Conservation (phyloP, 2,797 vertebrate species). For the Ctenopoma kingsleyae region DNA sequence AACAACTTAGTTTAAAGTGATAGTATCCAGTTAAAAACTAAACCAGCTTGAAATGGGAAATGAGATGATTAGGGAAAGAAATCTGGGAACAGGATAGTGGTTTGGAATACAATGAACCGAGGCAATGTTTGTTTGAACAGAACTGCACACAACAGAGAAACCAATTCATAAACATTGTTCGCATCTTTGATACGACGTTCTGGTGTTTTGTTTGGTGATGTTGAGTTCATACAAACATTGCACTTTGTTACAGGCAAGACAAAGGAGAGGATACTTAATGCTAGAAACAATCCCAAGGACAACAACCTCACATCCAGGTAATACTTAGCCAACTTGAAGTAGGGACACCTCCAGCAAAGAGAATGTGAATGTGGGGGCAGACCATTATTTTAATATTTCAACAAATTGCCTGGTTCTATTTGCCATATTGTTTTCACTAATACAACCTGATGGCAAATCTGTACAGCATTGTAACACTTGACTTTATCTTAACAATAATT, state of each 20-base stretch:
- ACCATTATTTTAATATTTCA: neutral
- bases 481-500: too few species aligned
- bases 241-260: conserved; percentile 18
- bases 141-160: conserved; percentile 18
- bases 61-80: conserved; percentile 58
- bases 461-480: too few species aligned
- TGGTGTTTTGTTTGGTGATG: conserved; percentile 19
- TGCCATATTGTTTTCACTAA: too few species aligned
- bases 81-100: conserved; percentile 49
- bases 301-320: conserved; percentile 49
- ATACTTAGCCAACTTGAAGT: conserved; percentile 26
- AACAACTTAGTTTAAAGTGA: neutral
- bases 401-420: neutral
- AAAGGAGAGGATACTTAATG: conserved; percentile 44
- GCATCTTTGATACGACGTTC: neutral
- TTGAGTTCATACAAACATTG: conserved; percentile 70
- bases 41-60: conserved; percentile 63
- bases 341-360: conserved; percentile 17
- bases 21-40: conserved; percentile 41
- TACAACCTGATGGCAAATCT: neutral
- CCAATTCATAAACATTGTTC: conserved; percentile 8
- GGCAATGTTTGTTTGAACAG: conserved; percentile 73
- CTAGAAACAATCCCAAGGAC: conserved; percentile 43
- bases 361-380: neutral
- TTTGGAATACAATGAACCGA: conserved; percentile 37